Base-by-base conservation (phyloP, 2,888 invertebrate genomes). In the Gortyna flavago region DNA sequence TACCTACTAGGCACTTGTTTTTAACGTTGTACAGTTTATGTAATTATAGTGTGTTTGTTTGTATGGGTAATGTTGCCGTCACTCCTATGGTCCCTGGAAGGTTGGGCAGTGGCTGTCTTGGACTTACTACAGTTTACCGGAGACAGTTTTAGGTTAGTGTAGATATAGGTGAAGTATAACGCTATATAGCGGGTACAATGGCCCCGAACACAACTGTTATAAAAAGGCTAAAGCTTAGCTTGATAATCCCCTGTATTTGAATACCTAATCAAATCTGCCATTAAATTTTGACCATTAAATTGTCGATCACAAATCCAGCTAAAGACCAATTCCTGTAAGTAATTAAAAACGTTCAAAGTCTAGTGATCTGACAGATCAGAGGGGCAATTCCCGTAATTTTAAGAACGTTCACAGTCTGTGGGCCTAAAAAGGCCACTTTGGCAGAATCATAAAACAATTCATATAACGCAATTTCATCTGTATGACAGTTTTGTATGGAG, bases 91-190 rank as follows among this genome's bases (percentile, higher is more conserved):
- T 35, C 51, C 4, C 57, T 65, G 44, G 71, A 75, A 75, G 81
- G 81, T 75, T 81, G 75, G 59, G 35, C 35, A 41, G 61, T 25
- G 32, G 38, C 8, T 62, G 75, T 81, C 75, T 68, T 76, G 54
- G 35, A 76, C 32, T 65, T 67, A 79, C 57, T 70, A 84, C 72
- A 57, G 82, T 81, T 85, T 76, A 44, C 44, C 41, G 59, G 61
- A 72, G 72, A 82, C 83, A 82, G 65, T 83, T 85, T 85, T 38
- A 81, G 77, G 61, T 77, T 64, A 38, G 32, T 16, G 16, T 82
- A 16, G 16, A 44, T 59, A 61, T 59, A 41, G 35, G 51, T 48
- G 21, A 1, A 48, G 29, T 29, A 29, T 41, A 29, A 18, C 13
- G 2, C 4, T 2, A 9, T 81, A 16, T 29, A 79, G 35, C 8